These are phyloP conservation scores for Eidolon dupreanum DNA, from an alignment of 2,797 vertebrate genomes.

Conservation along the genomic window DNA sequence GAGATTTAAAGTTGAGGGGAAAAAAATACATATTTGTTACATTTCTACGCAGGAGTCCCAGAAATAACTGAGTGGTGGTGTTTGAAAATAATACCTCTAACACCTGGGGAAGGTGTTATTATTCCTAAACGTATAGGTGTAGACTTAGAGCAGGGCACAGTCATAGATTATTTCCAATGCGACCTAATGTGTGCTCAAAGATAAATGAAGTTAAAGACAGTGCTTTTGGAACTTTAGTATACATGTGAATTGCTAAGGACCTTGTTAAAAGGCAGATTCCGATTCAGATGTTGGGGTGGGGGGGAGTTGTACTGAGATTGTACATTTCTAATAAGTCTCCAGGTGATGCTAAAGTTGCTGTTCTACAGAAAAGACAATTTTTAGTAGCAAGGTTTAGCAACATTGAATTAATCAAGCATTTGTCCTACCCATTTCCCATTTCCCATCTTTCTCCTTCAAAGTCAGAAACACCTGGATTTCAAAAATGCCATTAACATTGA, in stretches of 20 bases:
- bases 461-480: neutral
- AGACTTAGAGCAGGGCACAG: neutral
- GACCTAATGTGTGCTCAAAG: neutral
- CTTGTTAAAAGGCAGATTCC: neutral
- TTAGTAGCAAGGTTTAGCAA: neutral
- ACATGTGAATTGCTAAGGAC: neutral
- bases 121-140: neutral
- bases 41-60: neutral
- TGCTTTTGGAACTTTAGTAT: neutral
- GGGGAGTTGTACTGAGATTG: neutral
- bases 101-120: neutral
- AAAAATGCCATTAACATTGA: neutral
- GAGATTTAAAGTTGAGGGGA: neutral
- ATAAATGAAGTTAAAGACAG: neutral
- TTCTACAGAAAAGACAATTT: neutral
- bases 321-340: neutral
- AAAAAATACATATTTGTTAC: neutral
- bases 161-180: neutral
- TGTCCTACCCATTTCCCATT: neutral
- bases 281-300: neutral
- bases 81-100: neutral
- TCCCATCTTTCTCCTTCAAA: neutral
- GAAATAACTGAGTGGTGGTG: neutral
- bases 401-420: neutral
- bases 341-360: neutral